These are phyloP conservation scores for Eupithecia vulgata DNA, from an alignment of 2,888 invertebrate genomes.

Conservation along the genomic window DNA sequence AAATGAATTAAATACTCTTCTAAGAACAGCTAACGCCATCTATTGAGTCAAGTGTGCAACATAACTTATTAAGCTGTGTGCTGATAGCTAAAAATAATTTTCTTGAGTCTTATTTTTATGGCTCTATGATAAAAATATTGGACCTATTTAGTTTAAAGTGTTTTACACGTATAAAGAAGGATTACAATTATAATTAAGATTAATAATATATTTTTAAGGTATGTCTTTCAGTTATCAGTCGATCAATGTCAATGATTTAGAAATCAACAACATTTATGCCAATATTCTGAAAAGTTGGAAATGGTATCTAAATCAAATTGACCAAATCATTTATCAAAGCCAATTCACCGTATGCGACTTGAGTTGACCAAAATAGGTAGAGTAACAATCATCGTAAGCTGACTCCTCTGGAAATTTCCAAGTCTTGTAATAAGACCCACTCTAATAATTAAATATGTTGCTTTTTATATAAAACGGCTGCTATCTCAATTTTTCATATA, in stretches of 20 bases:
- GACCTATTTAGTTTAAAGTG: background rate
- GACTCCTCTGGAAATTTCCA: background rate
- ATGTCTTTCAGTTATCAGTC: background rate
- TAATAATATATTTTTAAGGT: background rate
- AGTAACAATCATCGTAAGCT: background rate
- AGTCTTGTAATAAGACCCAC: background rate
- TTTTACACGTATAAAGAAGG: background rate
- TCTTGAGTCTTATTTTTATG: background rate
- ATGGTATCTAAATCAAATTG: background rate
- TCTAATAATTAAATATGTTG: background rate
- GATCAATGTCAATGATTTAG: background rate
- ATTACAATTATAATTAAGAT: no score
- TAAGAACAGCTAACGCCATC: slow-evolving; percentile 52
- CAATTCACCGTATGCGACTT: background rate
- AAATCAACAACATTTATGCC: background rate
- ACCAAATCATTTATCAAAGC: background rate
- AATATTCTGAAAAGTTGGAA: background rate
- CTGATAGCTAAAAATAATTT: background rate
- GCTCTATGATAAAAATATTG: background rate
- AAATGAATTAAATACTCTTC: slow-evolving; percentile 1
- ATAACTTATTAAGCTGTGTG: background rate
- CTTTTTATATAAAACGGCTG: no score
- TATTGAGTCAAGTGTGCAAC: slow-evolving; percentile 31
- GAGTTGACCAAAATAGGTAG: background rate
- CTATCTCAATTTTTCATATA: no score